A percentile compares a stretch with the other conserved stretches of the same genome.
Conservation (phyloP, 2,113 vertebrate species). For the Todiramphus saurophagus region DNA sequence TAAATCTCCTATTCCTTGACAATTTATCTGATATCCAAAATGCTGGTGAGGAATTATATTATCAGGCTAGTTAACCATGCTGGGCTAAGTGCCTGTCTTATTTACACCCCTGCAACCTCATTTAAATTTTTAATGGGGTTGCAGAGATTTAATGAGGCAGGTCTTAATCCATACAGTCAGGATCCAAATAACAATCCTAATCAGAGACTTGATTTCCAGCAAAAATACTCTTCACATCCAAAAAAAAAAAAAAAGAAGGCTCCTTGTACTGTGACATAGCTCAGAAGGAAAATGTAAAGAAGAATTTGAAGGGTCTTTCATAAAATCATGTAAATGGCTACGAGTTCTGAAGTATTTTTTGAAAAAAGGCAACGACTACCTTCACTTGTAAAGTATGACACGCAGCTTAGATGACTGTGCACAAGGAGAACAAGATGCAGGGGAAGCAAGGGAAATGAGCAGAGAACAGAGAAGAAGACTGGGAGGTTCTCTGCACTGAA, state of each 20-base stretch:
- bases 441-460: neutral
- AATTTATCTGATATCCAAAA: neutral
- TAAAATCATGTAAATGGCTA: neutral
- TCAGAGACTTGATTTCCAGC: neutral
- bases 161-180: neutral
- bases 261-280: neutral
- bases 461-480: neutral
- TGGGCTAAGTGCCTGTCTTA: slow-evolving; percentile 19
- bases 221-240: neutral
- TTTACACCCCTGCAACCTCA: slow-evolving; percentile 29
- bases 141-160: slow-evolving; percentile 29
- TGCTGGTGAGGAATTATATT: neutral
- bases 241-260: neutral
- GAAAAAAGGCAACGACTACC: neutral
- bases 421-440: neutral
- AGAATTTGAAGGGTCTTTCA: neutral
- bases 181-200: neutral
- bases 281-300: neutral
- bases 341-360: neutral
- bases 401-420: neutral
- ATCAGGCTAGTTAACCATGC: neutral
- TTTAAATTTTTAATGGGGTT: slow-evolving; percentile 38
- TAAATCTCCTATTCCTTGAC: neutral
- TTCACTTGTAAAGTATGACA: neutral
- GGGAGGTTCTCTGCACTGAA: neutral